Conservation (phyloP, 2,797 vertebrate genomes). For the Alcedo atthis region DNA sequence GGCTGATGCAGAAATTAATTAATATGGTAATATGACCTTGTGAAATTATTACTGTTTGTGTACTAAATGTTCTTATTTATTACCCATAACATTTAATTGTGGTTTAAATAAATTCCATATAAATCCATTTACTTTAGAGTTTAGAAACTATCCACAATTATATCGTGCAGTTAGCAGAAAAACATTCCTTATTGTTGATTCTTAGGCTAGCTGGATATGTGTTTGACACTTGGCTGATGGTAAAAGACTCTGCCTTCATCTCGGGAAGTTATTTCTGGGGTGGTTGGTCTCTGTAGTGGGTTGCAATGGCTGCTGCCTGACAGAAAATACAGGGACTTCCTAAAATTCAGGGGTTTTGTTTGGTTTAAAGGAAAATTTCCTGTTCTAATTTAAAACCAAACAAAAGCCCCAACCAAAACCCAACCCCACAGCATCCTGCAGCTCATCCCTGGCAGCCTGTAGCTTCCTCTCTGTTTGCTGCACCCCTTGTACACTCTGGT, state of each 20-base stretch:
- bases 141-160: background rate
- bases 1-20: background rate
- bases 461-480: background rate
- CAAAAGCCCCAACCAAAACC: background rate
- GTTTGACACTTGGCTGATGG: background rate
- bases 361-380: background rate
- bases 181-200: background rate
- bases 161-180: background rate
- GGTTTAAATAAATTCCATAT: slow-evolving; percentile 10
- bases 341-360: background rate
- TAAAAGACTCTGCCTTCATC: background rate
- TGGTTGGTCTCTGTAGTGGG: background rate
- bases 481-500: slow-evolving; percentile 5
- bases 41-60: background rate
- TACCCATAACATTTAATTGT: background rate
- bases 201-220: background rate
- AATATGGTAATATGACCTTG: slow-evolving; percentile 18
- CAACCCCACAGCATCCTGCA: accelerated
- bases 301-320: background rate
- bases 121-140: background rate
- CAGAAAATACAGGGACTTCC: background rate
- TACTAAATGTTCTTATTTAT: slow-evolving; percentile 19
- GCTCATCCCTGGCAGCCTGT: background rate
- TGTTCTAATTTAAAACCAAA: background rate
- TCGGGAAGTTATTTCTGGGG: background rate